phyloP scores from a whole-genome alignment of 2,797 vertebrate species.

The Gadopsis marmoratus region DNA sequence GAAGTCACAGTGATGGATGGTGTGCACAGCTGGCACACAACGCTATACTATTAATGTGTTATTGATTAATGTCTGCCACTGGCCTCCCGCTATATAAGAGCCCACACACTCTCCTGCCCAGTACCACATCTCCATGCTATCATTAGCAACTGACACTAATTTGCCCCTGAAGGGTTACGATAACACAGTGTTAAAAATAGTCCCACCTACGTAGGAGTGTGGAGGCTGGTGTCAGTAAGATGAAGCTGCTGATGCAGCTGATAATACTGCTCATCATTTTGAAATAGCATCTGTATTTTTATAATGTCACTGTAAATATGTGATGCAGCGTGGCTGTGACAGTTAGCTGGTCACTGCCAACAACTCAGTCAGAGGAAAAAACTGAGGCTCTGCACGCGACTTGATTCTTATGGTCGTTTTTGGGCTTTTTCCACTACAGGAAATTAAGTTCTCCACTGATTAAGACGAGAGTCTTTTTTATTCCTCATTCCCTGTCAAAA shows the following conservation, averaged over 20 bases:
- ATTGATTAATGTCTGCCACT: conserved; percentile 71
- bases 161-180: conserved; percentile 35
- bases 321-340: neutral
- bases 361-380: neutral
- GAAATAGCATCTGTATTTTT: neutral
- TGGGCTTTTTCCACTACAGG: neutral
- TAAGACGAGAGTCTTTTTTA: no score
- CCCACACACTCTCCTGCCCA: conserved; percentile 27
- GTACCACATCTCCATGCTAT: conserved; percentile 22
- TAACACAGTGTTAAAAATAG: conserved; percentile 48
- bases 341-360: neutral
- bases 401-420: no score
- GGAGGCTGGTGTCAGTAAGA: conserved; percentile 5
- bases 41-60: conserved; percentile 59
- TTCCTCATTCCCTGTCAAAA: no score
- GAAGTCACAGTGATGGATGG: conserved; percentile 71
- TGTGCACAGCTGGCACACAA: conserved; percentile 54
- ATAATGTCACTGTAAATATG: neutral
- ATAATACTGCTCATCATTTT: conserved; percentile 27
- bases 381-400: no score
- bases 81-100: conserved; percentile 42
- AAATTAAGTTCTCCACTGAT: neutral
- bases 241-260: conserved; percentile 37
- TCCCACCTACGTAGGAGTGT: neutral
- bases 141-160: conserved; percentile 61